Evolutionary conservation across 92 coral and sea anemone genomes (phyloP), one percentile per base, ranked within the genome.

Genomic region (Phenganax subtilis): DNA sequence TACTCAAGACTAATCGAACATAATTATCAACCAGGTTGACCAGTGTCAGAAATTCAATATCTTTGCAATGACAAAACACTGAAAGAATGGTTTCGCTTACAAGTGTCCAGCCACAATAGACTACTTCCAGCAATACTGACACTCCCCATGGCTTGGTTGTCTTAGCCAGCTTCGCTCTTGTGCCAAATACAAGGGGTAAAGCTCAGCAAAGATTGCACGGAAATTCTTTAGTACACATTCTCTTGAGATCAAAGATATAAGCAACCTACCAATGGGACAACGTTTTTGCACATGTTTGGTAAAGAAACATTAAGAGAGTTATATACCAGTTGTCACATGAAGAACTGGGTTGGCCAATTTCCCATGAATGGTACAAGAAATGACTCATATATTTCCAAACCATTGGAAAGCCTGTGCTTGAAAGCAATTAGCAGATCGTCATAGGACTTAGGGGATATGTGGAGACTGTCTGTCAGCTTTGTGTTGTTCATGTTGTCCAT

Each of bases 331-430:
- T 80, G 84, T 30, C 76, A 64, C 31, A 66, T 80, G 28, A 80
- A 80, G 72, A 80, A 80, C 57, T 80, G 84, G 9, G 72, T 80
- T 80, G 76, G 84, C 81, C 81, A 76, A 55, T 76, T 69, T 57
- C 81, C 81, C 15, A 76, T 63, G n/a, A 76, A 76, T n/a, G 81
- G 69, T 6, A 69, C 68, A n/a, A 76, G 20, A 76, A 76, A 76
- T 76, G 51, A 10, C 70, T 57, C 15, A 76, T 77, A 77, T 27
- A 25, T 59, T 30, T 77, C 82, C 6, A 77, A 28, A 28, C 82
- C 82, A 57, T 51, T 47, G 57, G 82, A 30, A 57, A 77, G 70
- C n/a, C 57, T 31, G 15, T 77, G 30, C 9, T 59, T 47, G 17
- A 77, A 5, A 57, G 82, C 70, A 57, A 55, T 20, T 6, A 77